A percentile compares a stretch with the other conserved stretches of the same genome.
Evolutionary conservation across 2,888 invertebrate species (phyloP).

Genomic region (Cerastis leucographa): DNA sequence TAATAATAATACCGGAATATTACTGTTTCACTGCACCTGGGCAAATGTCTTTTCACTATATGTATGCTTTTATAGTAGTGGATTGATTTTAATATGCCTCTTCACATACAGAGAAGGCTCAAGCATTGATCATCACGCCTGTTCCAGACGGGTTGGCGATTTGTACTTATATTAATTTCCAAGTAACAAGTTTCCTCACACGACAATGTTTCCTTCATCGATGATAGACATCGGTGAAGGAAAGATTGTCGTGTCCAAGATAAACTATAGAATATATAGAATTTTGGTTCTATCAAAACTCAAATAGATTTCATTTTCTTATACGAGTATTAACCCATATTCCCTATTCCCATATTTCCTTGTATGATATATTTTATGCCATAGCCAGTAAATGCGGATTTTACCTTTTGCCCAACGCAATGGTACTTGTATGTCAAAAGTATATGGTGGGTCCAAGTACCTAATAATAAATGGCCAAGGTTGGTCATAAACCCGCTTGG

Average conservation of each 20-base stretch:
- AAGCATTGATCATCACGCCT: neutral
- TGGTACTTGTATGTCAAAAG: conserved; percentile 34
- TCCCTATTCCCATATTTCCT: neutral
- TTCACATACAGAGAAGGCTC: neutral
- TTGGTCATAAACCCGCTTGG: conserved; percentile 50
- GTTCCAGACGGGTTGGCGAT: neutral
- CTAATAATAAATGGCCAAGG: conserved; percentile 66
- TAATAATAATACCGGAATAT: neutral
- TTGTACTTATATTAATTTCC: neutral
- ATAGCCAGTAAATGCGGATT: conserved; percentile 32
- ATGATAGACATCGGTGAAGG: neutral
- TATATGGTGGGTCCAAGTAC: conserved; percentile 54
- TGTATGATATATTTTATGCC: conserved; percentile 6
- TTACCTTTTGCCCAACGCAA: conserved; percentile 33
- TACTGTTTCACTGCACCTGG: neutral
- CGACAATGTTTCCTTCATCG: neutral
- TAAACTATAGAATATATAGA: neutral
- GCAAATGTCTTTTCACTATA: too few relatives aligned
- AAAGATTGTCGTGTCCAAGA: neutral
- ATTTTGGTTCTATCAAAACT: neutral
- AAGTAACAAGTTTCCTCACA: neutral
- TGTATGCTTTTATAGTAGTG: too few relatives aligned
- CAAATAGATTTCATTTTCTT: neutral
- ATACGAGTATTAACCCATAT: neutral
- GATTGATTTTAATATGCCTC: too few relatives aligned